Base-by-base conservation (phyloP, 2,888 invertebrate species). In the Sphaerophoria taeniata region DNA sequence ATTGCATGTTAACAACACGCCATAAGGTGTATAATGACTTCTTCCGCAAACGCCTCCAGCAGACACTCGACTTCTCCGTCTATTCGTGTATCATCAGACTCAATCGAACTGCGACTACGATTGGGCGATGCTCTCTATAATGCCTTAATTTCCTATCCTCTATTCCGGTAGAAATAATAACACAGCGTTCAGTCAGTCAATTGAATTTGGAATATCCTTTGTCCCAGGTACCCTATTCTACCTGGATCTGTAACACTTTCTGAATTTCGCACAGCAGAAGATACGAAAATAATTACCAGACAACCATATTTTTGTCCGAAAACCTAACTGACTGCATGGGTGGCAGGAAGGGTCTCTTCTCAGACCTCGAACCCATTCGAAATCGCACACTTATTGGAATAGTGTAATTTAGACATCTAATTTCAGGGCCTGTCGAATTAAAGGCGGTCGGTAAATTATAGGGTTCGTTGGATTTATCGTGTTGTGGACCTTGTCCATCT, bases 31-130 rank as follows among this genome's bases (percentile, higher is more conserved):
- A 55, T 76, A 65, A 81, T 76, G 53, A 71, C 47, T 49, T 79
- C 75, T 84, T 84, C 84, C 84, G 84, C 61, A 75, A 79, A 84
- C 84, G 79, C 84, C 84, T 67, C 49, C 34, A 14, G 33, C 71
- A 65, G 79, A 74, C 83, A 78, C 63, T 55, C 55, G 49, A 61
- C 69, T 71, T 65, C 58, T 24, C 3, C 11, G 60, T 58, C 49
- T 24, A 43, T 43, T 43, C 47, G 33, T 24, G 31, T 43, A 58
- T 16, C 11, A 36, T 7, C 36, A 12, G 6, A 24, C 9, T 16
- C 49, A 12, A n/a, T 47, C 49, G 7, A 16, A 16, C 47, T 16
- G 9, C 6, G 6, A n/a, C 6, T 24, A 2, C 24, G 24, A 24
- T 2, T 24, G 24, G 24, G 24, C 16, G 49, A 49, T 16, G 49